Conservation (phyloP, 2,797 vertebrate species). For the Onychomys leucogaster region DNA sequence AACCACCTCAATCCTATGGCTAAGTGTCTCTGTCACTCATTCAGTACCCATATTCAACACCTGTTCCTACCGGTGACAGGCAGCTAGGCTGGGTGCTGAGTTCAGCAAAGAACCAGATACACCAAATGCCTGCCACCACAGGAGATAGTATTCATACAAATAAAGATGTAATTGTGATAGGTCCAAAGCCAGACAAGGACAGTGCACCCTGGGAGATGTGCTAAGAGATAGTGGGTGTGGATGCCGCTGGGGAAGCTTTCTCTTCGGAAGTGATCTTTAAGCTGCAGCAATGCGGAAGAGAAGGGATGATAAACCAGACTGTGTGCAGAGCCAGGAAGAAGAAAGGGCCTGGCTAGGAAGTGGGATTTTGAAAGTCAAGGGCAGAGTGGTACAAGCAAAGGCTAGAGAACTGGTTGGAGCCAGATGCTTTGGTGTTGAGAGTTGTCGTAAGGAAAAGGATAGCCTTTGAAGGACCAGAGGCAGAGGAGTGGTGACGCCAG, state of each 20-base stretch:
- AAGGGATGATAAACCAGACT: neutral
- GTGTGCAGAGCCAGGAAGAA: neutral
- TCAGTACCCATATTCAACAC: constrained; percentile 6
- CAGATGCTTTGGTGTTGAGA: neutral
- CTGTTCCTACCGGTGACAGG: neutral
- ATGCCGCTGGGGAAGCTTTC: constrained; percentile 16
- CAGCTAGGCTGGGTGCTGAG: neutral
- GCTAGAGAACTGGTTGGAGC: neutral
- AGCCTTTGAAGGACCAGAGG: neutral
- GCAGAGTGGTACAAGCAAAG: neutral
- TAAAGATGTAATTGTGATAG: neutral
- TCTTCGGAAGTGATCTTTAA: constrained; percentile 49
- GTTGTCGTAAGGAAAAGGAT: neutral
- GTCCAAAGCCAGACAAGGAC: neutral
- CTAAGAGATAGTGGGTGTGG: neutral
- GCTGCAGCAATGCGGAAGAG: constrained; percentile 14
- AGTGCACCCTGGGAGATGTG: neutral
- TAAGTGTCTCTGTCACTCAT: constrained; percentile 14
- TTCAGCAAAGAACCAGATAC: constrained; percentile 10
- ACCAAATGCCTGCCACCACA: neutral
- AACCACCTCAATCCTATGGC: neutral
- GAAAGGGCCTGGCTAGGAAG: neutral
- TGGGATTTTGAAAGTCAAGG: neutral
- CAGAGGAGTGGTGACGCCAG: neutral
- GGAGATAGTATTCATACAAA: constrained; percentile 31